These are phyloP conservation scores for Trinectes maculatus DNA, from an alignment of 2,113 vertebrate species.

Conservation along the genomic window DNA sequence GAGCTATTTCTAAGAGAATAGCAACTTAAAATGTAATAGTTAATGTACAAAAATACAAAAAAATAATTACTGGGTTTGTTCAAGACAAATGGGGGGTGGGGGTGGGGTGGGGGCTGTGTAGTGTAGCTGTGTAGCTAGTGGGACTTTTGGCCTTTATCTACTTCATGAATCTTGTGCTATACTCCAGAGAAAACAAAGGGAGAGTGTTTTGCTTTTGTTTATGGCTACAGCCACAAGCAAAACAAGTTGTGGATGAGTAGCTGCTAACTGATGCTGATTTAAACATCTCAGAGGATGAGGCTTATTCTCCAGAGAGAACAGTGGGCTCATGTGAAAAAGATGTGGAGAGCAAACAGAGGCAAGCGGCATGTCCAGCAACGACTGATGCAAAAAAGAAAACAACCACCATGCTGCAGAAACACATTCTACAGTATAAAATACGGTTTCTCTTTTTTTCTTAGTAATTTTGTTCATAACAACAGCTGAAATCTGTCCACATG, in stretches of 20 bases:
- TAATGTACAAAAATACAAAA: neutral
- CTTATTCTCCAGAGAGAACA: constrained; percentile 32
- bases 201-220: constrained; percentile 43
- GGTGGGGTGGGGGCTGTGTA: no score
- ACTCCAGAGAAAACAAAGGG: constrained; percentile 44
- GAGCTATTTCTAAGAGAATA: neutral
- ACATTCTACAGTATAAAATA: constrained; percentile 22
- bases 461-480: no score
- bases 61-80: constrained; percentile 2
- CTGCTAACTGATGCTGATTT: constrained; percentile 48
- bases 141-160: constrained; percentile 59
- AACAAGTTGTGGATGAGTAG: constrained; percentile 43
- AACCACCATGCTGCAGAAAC: constrained; percentile 11
- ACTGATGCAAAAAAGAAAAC: constrained; percentile 1
- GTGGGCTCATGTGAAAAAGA: constrained; percentile 37
- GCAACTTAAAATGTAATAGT: no score
- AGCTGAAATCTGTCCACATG: neutral
- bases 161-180: constrained; percentile 55
- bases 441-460: constrained; percentile 4
- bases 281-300: constrained; percentile 50
- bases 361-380: constrained; percentile 10
- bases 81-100: no score
- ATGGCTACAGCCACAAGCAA: constrained; percentile 33
- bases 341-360: constrained; percentile 33
- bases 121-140: constrained; percentile 28